These are phyloP conservation scores for Scaptomyza parva DNA, from an alignment of 2,888 invertebrate species.

Conservation along the genomic window DNA sequence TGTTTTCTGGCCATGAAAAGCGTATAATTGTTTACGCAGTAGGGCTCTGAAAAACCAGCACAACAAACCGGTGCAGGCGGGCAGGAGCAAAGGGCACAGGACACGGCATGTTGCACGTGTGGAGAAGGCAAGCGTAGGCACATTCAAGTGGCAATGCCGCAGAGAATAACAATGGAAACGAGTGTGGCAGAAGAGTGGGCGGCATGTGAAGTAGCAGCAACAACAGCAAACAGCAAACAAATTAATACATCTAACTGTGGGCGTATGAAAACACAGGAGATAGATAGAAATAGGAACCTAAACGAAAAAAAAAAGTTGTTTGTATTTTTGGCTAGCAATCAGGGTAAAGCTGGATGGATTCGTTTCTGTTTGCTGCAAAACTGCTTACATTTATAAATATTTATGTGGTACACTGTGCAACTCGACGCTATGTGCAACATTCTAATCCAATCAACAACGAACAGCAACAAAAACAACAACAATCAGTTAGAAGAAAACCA, in stretches of 20 bases:
- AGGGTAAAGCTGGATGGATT: background rate
- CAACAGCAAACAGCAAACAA: constrained; percentile 60
- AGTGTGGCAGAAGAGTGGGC: constrained; percentile 6
- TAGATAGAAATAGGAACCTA: constrained; percentile 3
- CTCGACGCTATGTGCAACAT: constrained; percentile 36
- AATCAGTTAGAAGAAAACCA: constrained; percentile 10
- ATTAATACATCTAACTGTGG: constrained; percentile 60
- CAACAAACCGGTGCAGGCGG: constrained; percentile 28
- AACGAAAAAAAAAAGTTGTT: background rate
- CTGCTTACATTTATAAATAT: constrained; percentile 55
- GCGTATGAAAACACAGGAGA: background rate
- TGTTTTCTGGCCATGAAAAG: constrained; percentile 28
- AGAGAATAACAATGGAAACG: constrained; percentile 49
- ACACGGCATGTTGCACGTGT: constrained; percentile 38
- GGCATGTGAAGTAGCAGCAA: constrained; percentile 25
- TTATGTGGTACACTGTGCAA: constrained; percentile 34
- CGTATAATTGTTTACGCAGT: constrained; percentile 61
- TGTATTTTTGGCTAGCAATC: background rate
- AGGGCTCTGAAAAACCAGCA: constrained; percentile 31
- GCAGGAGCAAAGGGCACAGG: constrained; percentile 43
- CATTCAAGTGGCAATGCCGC: constrained; percentile 51
- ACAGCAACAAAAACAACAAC: constrained; percentile 7
- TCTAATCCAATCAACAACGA: constrained; percentile 71
- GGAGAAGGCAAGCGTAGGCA: constrained; percentile 22
- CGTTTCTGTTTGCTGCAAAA: constrained; percentile 2